Percentiles rank a stretch among this genome's conserved stretches.
These are phyloP conservation scores for Panulirus ornatus DNA, from an alignment of 1,140 invertebrate genomes.

Conservation along the genomic window DNA sequence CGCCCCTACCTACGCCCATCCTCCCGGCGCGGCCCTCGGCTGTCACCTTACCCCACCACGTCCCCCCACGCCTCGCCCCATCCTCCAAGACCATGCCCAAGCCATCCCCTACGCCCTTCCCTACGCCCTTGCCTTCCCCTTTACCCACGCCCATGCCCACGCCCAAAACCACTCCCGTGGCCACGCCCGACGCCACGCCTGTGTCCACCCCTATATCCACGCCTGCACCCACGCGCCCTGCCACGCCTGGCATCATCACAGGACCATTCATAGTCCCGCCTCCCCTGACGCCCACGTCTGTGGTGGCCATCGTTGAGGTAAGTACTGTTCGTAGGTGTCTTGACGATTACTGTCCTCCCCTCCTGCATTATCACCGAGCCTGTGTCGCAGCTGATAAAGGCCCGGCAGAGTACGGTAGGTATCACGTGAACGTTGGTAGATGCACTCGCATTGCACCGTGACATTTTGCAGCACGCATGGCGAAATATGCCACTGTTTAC, in stretches of 20 bases:
- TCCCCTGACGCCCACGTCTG: constrained; percentile 37
- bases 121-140: constrained; percentile 30
- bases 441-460: no score
- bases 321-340: neutral
- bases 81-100: neutral
- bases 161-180: constrained; percentile 6
- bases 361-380: no score
- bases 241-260: constrained; percentile 45
- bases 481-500: no score
- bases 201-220: constrained; percentile 7
- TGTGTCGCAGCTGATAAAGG: no score
- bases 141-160: constrained; percentile 38
- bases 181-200: constrained; percentile 25
- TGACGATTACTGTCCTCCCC: neutral
- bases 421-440: no score
- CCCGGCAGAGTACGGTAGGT: no score
- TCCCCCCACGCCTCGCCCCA: neutral
- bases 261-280: constrained; percentile 48
- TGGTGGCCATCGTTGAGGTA: constrained; percentile 64
- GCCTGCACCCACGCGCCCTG: constrained; percentile 19
- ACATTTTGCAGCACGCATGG: no score
- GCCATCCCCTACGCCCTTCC: neutral
- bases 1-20: constrained; percentile 49
- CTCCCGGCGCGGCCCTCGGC: constrained; percentile 17
- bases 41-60: neutral